Base-by-base conservation (phyloP, 1,140 invertebrate genomes). In the Helicorthomorpha holstii region DNA sequence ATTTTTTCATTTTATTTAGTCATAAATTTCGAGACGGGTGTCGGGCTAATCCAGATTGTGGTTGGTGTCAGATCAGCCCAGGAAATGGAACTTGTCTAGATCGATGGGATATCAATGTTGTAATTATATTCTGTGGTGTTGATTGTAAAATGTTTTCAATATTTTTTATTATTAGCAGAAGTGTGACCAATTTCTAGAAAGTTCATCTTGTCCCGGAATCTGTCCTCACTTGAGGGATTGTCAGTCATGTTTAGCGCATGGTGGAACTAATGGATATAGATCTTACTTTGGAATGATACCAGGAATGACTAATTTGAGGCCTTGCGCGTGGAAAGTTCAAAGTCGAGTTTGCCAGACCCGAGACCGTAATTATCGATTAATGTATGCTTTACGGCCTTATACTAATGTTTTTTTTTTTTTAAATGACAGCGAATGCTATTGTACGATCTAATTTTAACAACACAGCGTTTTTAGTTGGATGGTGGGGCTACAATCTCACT, bases 261-360 rank as follows among this genome's bases (percentile, higher is more conserved):
- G 58, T 0, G 57, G 57, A 26, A 12, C 3, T 49, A 63, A 16
- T 7, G 44, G 27, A 27, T 45, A 19, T 38, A 25, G 22, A 16
- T 29, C 27, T 12, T 44, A 52, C 16, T 25, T 21, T 48, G 22
- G 82, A 82, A 24, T 79, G 79, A 56, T 83, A 84, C 60, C 64
- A 85, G 29, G 59, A 75, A 2, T 66, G 24, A 25, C 84, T 25
- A 12, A 46, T 7, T 25, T 22, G 1, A 79, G 81, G 38, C 79
- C 85, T 49, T 94, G 89, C 66, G 84, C 79, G 22, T 93, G 89
- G 89, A 92, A 88, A 65, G 87, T 92, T 1, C 86, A 92, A 46
- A 4, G 12, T 7, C 4, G 44, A 46, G 21, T 79, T n/a, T 92
- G 89, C 64, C 85, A 89, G 65, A 81, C 83, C 58, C 81, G 81